These are phyloP conservation scores for Phalacrocorax brasilianus DNA, from an alignment of 2,113 vertebrate genomes.

Conservation along the genomic window DNA sequence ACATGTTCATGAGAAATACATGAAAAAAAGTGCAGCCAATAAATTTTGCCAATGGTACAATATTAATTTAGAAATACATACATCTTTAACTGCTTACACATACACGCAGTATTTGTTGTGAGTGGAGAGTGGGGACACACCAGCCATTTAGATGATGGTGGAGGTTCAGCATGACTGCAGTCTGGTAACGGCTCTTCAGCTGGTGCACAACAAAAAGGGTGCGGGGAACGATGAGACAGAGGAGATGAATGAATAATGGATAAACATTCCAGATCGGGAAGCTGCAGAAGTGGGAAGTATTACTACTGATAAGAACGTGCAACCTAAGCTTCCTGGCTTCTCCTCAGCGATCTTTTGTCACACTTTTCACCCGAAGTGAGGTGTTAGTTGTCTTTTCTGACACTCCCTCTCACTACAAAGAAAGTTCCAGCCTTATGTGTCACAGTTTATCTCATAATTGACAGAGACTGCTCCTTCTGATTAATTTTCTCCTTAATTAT, in stretches of 20 bases:
- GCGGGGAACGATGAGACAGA: neutral
- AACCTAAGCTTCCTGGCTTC: neutral
- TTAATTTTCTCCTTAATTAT: neutral
- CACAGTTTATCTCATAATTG: neutral
- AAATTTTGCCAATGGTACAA: neutral
- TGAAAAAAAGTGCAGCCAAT: neutral
- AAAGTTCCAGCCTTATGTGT: neutral
- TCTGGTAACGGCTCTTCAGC: neutral
- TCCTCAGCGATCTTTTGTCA: neutral
- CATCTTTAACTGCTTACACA: neutral
- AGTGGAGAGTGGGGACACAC: neutral
- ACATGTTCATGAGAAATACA: neutral
- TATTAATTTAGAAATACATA: neutral
- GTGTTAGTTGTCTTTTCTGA: neutral
- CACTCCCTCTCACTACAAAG: neutral
- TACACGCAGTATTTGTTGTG: neutral
- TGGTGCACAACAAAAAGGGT: neutral
- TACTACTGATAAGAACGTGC: neutral
- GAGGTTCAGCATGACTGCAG: neutral
- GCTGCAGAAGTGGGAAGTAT: neutral
- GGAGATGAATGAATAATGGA: neutral
- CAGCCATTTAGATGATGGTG: rapidly evolving
- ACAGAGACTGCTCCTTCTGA: neutral
- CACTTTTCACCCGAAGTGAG: neutral
- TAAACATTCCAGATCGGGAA: neutral